Evolutionary conservation across 64 coral and sea anemone species (phyloP), one percentile per base, ranked within the genome.

Genomic region (Montipora cactus): DNA sequence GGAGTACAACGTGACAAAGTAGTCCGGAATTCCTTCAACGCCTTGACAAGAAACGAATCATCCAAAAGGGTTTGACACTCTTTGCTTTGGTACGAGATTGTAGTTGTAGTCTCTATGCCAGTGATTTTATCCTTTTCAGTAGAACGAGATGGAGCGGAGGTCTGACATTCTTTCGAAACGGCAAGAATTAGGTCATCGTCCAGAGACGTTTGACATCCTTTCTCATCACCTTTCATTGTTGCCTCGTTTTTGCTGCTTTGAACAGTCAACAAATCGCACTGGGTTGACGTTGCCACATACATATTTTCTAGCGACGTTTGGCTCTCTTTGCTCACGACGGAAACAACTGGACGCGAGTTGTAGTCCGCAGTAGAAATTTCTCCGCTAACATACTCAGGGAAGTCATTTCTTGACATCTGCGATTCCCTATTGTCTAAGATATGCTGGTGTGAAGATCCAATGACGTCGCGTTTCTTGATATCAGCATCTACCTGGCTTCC

Each of bases 181-280:
- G 76, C 7, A 78, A 3, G 45, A 49, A 78, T 14, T 19, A 78
- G 14, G 15, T 6, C 14, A 51, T 19, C 18, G 45, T 19, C 47
- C 5, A 19, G 16, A 2, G 16, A 48, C 2, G 76, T 78, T 47
- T 78, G 76, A 78, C 76, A 78, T 12, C 45, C 45, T 78, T 78
- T 78, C 18, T 71, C 68, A 15, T 48, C 46, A 13, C 44, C 44
- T 76, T 44, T 76, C 13, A 46, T 5, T 7, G 25, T 37, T 49
- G 68, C 18, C 21, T 4, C 44, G 0, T 86, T 64, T 70, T 47
- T 9, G 14, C 18, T 8, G 66, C 9, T 28, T 14, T 10, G 62
- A 49, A 46, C 15, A 10, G 82, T 66, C 20, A 86, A 13, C 71
- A 72, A 71, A 14, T 86, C 64, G 45, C 82, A 86, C 18, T 86